phyloP scores from a whole-genome alignment of 2,888 invertebrate species.

The Erynnis tages region DNA sequence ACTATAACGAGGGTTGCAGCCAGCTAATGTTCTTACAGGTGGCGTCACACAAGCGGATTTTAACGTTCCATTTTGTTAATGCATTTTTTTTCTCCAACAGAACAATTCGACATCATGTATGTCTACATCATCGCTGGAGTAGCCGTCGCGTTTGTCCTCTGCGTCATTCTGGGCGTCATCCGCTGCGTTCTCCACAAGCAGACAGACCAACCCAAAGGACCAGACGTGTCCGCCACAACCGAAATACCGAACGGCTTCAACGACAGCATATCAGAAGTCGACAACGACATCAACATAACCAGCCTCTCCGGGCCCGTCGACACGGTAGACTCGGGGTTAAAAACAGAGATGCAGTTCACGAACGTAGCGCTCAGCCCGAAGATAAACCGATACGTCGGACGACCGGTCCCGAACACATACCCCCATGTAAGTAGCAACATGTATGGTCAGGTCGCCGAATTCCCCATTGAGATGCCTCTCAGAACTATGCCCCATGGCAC shows the following conservation, averaged over 20 bases:
- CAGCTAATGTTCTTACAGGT: too few species aligned
- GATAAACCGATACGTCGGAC: slow-evolving; percentile 74
- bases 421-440: slow-evolving; percentile 76
- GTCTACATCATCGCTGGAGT: slow-evolving; percentile 91
- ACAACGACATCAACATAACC: slow-evolving; percentile 89
- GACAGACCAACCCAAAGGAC: slow-evolving; percentile 85
- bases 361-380: slow-evolving; percentile 72
- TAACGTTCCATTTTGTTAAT: too few species aligned
- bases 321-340: slow-evolving; percentile 66
- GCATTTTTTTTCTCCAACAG: slow-evolving; percentile 71
- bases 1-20: too few species aligned
- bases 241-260: slow-evolving; percentile 91
- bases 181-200: slow-evolving; percentile 86
- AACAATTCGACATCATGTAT: slow-evolving; percentile 90
- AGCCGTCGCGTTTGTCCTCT: slow-evolving; percentile 86
- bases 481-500: slow-evolving; percentile 75
- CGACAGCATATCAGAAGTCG: slow-evolving; percentile 93
- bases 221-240: slow-evolving; percentile 86
- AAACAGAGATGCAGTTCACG: slow-evolving; percentile 72
- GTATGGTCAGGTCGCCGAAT: slow-evolving; percentile 78
- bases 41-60: too few species aligned
- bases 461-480: slow-evolving; percentile 78
- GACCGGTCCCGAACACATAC: slow-evolving; percentile 75
- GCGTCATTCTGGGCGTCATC: slow-evolving; percentile 86
- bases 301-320: slow-evolving; percentile 84